Evolutionary conservation across 2,797 vertebrate genomes (phyloP), one percentile per base, ranked within the genome.

Genomic region (Poecile montanus): DNA sequence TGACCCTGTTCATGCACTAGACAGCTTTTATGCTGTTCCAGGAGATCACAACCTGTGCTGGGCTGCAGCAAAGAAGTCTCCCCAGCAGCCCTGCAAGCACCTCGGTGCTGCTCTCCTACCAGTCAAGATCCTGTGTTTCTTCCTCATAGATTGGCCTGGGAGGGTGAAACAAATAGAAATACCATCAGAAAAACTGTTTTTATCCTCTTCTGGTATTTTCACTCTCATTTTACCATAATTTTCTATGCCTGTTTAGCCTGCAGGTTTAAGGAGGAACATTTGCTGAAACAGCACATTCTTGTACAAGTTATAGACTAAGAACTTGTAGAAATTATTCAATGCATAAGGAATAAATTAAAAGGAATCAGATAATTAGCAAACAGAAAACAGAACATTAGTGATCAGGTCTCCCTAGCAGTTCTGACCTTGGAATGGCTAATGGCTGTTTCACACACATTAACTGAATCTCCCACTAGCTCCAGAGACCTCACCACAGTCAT

Each of bases 281-380:
- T 95, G 80, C 83, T 94, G 74, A 68, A 56, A 25, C 62, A 78
- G 73, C 76, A 91, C 78, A 72, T 56, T 36, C n/a, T 91, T 29
- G 16, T 47, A 36, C 14, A 77, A 94, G 34, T 17, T 84, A 18
- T 17, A 61, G 80, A 51, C 21, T 60, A 60, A 89, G 71, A 85
- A 79, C 9, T 50, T 74, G 18, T 23, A 77, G 77, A 76, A 93
- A 89, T 91, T 89, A 87, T 79, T 72, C 67, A 57, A 7, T 54
- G 27, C 36, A 65, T 53, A 82, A 91, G 38, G 71, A 91, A 89
- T 89, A 91, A 93, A 88, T 89, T 91, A 67, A 54, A 94, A 76
- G 10, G 44, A 89, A 87, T 57, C 38, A 54, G 38, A 73, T 68
- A 70, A 89, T 95, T 91, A 91, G 23, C 11, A 91, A 94, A 79